A percentile compares a stretch with the other conserved stretches of the same genome.
These are phyloP conservation scores for Aphelenchoides avenae DNA, from an alignment of 1,140 invertebrate genomes.

Conservation along the genomic window DNA sequence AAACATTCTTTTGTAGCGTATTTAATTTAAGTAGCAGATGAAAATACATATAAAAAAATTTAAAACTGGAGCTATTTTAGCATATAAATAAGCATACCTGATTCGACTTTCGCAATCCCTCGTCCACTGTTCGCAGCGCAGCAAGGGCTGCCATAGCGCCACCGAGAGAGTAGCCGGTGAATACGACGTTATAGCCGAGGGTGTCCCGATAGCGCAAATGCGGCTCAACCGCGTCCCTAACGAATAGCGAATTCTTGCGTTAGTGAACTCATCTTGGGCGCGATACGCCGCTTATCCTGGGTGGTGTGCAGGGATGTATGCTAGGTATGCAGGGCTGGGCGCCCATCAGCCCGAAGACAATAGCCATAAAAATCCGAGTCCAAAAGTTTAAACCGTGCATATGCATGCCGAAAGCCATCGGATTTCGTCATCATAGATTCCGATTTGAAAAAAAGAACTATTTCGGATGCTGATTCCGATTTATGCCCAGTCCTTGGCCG, in stretches of 20 bases:
- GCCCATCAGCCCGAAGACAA: too few relatives aligned
- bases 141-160: slow-evolving; percentile 30
- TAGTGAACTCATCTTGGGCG: too few relatives aligned
- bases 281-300: too few relatives aligned
- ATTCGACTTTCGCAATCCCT: slow-evolving; percentile 5
- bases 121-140: slow-evolving; percentile 22
- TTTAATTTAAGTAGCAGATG: too few relatives aligned
- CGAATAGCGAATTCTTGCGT: too few relatives aligned
- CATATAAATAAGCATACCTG: slow-evolving; percentile 9
- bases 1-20: too few relatives aligned
- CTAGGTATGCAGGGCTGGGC: too few relatives aligned
- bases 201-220: background rate
- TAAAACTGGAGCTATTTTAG: slow-evolving; percentile 10
- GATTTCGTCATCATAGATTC: background rate
- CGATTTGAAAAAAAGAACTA: too few relatives aligned
- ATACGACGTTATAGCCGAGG: slow-evolving; percentile 26
- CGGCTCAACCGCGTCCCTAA: slow-evolving; percentile 22
- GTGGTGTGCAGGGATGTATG: too few relatives aligned
- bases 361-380: too few relatives aligned
- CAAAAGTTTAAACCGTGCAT: too few relatives aligned
- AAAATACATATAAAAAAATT: slow-evolving; percentile 25
- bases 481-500: background rate
- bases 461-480: background rate
- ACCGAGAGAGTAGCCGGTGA: slow-evolving; percentile 41
- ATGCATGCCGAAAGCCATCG: too few relatives aligned